Evolutionary conservation across 2,113 vertebrate species (phyloP).

Genomic region (Columbina picui): DNA sequence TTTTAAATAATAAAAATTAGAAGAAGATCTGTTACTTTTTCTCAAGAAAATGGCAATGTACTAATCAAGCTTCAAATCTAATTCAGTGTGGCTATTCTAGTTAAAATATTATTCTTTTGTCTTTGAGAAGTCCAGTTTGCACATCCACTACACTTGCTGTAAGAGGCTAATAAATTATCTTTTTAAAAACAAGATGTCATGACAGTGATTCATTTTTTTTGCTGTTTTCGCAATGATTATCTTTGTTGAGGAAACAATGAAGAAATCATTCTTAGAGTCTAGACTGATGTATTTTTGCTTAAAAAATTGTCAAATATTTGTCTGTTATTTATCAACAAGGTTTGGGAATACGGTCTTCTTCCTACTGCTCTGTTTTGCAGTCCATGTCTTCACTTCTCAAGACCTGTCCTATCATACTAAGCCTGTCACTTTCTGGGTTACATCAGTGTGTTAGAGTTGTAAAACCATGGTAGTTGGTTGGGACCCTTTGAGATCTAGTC

Average conservation of each 20-base stretch:
- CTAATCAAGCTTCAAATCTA: background rate
- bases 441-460: no score
- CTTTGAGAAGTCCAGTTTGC: background rate
- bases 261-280: background rate
- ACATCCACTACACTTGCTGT: background rate
- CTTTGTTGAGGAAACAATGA: background rate
- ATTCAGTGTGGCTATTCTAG: background rate
- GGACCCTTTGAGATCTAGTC: background rate
- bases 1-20: background rate
- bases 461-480: background rate
- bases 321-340: background rate
- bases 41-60: background rate
- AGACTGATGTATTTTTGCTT: background rate
- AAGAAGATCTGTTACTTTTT: background rate
- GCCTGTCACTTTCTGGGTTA: background rate
- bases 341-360: background rate
- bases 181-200: background rate
- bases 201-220: background rate
- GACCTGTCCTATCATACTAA: background rate
- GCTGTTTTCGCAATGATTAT: background rate
- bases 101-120: background rate
- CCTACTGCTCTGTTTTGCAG: background rate
- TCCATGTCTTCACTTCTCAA: background rate
- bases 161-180: background rate
- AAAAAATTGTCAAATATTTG: background rate